Percentiles rank a stretch among this genome's conserved stretches.
Conservation (phyloP, 2,797 vertebrate genomes). For the Holocentrus rufus region DNA sequence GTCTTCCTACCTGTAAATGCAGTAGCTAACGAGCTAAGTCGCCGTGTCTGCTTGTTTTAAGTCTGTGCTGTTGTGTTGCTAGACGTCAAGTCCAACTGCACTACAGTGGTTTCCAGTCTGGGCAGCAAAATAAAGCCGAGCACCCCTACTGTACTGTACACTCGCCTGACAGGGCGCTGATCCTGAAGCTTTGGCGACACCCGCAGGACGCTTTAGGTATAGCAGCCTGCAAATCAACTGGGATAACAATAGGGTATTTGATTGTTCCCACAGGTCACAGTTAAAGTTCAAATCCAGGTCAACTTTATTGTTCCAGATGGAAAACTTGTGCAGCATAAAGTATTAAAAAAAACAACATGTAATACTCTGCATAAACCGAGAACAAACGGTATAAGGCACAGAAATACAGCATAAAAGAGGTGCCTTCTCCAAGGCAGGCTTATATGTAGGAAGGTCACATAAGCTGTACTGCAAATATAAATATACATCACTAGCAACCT, state of each 20-base stretch:
- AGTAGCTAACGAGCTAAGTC: constrained; percentile 45
- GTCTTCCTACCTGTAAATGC: constrained; percentile 68
- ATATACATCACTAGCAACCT: no score
- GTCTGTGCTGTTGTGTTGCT: constrained; percentile 64
- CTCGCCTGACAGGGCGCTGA: constrained; percentile 35
- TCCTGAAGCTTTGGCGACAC: constrained; percentile 63
- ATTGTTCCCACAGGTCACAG: background rate
- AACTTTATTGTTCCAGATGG: no score
- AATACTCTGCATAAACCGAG: no score
- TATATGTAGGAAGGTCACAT: no score
- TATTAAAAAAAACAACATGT: no score
- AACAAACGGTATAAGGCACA: no score
- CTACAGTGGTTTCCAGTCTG: constrained; percentile 66
- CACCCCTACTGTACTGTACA: constrained; percentile 59
- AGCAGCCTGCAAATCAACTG: constrained; percentile 5
- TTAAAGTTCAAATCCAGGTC: no score
- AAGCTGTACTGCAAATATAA: no score
- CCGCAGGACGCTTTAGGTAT: constrained; percentile 44
- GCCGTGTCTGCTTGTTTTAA: constrained; percentile 52
- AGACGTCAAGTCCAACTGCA: constrained; percentile 74
- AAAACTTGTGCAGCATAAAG: no score
- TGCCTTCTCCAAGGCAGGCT: no score
- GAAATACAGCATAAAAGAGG: no score
- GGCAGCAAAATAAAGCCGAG: constrained; percentile 66
- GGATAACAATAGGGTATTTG: no score